Conservation (phyloP, 2,113 vertebrate species). For the Trichechus manatus region DNA sequence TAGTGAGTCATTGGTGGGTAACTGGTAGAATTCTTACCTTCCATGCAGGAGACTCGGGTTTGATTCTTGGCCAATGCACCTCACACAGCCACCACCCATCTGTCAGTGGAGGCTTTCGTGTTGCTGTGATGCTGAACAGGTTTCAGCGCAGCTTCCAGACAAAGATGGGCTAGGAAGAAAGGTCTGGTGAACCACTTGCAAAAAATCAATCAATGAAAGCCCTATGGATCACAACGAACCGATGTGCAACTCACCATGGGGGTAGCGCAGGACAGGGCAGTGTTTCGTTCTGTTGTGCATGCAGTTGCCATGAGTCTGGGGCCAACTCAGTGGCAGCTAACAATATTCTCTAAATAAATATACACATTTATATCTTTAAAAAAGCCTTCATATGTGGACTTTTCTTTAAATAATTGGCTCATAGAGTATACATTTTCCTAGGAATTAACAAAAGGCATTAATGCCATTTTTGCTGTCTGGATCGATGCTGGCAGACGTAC, state of each 20-base stretch:
- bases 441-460: not conserved
- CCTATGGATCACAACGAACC: not conserved
- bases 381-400: not conserved
- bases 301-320: not conserved
- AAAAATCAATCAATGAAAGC: not conserved
- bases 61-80: not conserved
- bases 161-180: not conserved
- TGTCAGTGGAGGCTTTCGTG: not conserved
- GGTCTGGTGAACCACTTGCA: not conserved
- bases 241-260: not conserved
- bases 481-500: not conserved
- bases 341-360: not conserved
- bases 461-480: not conserved
- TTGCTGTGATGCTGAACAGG: not conserved
- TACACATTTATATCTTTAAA: not conserved
- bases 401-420: slow-evolving; percentile 41
- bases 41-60: not conserved
- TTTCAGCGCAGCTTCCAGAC: not conserved
- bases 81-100: not conserved
- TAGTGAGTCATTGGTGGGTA: not conserved
- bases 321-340: not conserved
- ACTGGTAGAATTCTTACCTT: not conserved
- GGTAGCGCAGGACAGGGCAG: no score
- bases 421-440: not conserved
- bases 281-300: no score